These are phyloP conservation scores for Anolis sagrei DNA, from an alignment of 2,113 vertebrate species.

Conservation along the genomic window DNA sequence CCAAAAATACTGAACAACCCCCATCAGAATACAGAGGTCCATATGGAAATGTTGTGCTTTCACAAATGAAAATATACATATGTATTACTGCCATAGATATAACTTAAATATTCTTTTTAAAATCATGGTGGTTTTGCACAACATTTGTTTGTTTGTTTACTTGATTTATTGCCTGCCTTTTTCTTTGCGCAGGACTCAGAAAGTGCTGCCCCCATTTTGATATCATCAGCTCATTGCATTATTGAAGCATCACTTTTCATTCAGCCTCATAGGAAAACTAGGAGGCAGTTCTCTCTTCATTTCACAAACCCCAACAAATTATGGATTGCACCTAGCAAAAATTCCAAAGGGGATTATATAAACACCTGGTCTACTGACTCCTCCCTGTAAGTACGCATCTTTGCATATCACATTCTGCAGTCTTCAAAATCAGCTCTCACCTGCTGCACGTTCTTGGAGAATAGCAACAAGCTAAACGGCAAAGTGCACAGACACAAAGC, in stretches of 20 bases:
- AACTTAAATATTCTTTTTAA: not conserved
- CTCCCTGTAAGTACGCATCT: conserved; percentile 11
- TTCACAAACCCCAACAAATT: not conserved
- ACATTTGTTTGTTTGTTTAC: no score
- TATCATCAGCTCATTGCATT: not conserved
- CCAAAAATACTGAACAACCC: not conserved
- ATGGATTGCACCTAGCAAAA: not conserved
- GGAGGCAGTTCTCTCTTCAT: not conserved
- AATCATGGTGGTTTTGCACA: not conserved
- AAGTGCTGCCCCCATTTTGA: not conserved
- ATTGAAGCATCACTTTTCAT: not conserved
- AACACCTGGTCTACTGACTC: not conserved
- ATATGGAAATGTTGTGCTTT: not conserved
- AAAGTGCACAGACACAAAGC: conserved; percentile 44
- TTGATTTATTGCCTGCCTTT: no score
- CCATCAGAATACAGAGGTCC: not conserved
- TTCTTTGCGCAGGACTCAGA: no score
- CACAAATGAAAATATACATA: not conserved
- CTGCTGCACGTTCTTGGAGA: not conserved
- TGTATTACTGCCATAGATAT: not conserved
- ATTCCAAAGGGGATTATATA: not conserved
- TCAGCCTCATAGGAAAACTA: not conserved
- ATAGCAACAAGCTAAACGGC: conserved; percentile 26
- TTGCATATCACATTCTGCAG: not conserved
- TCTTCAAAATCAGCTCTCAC: conserved; percentile 8